Percentiles rank a stretch among this genome's conserved stretches.
Evolutionary conservation across 2,113 vertebrate genomes (phyloP).

Genomic region (Uria aalge): DNA sequence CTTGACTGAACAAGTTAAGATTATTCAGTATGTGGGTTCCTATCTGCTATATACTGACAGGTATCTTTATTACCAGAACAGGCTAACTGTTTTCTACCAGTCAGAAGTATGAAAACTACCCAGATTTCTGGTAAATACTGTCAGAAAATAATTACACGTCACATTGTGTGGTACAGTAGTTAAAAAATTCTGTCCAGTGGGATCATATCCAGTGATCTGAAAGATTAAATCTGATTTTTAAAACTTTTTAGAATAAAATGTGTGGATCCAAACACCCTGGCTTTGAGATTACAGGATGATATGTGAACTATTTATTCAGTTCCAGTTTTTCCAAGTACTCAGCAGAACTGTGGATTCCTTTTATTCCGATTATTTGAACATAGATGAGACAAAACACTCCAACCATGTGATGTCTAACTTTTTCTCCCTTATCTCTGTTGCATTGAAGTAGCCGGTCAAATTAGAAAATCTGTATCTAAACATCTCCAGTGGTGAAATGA

Average conservation of each 20-base stretch:
- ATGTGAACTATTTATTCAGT: neutral
- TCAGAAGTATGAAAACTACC: constrained; percentile 3
- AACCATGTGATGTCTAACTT: neutral
- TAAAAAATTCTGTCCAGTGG: neutral
- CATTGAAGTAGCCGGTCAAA: neutral
- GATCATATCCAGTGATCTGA: neutral
- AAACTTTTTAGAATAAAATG: neutral
- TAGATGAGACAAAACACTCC: neutral
- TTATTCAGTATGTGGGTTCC: neutral
- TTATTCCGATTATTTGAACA: neutral
- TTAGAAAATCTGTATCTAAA: neutral
- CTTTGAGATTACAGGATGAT: neutral
- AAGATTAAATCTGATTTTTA: neutral
- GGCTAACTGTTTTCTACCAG: neutral
- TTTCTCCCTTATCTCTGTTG: neutral
- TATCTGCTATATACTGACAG: neutral
- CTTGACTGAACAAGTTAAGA: neutral
- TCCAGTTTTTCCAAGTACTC: neutral
- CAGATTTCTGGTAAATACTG: constrained; percentile 17
- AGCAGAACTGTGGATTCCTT: neutral
- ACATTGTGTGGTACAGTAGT: neutral
- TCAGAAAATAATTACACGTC: constrained; percentile 27
- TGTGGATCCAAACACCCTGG: neutral
- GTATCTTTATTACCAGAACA: neutral
- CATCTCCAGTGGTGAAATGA: neutral